These are phyloP conservation scores for Gnathochromis pfefferi DNA, from an alignment of 2,113 vertebrate genomes.

Conservation along the genomic window DNA sequence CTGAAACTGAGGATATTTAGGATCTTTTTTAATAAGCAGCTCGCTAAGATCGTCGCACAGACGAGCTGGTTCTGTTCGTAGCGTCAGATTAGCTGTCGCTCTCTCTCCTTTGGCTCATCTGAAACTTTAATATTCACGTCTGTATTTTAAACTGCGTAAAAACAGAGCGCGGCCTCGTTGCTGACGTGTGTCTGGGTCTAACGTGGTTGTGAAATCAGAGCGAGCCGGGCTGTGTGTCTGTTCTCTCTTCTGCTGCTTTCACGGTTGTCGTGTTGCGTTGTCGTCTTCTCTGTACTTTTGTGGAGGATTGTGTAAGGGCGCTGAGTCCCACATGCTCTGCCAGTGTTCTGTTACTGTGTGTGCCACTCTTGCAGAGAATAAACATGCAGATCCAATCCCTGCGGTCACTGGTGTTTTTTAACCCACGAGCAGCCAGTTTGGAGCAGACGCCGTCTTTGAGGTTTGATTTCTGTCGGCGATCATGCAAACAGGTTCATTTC, in stretches of 20 bases:
- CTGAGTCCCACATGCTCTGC: neutral
- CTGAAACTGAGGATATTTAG: neutral
- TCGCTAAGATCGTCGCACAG: neutral
- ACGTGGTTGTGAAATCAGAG: neutral
- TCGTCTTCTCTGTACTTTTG: neutral
- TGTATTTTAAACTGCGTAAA: neutral
- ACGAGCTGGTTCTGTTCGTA: neutral
- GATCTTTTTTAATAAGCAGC: neutral
- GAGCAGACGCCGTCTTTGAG: rapidly evolving
- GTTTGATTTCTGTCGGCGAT: neutral
- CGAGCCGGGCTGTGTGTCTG: neutral
- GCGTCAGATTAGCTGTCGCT: rapidly evolving
- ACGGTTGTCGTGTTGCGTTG: neutral
- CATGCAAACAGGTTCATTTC: neutral
- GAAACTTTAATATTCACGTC: neutral
- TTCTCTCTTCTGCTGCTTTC: neutral
- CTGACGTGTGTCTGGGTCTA: rapidly evolving
- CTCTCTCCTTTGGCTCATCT: neutral
- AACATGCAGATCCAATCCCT: neutral
- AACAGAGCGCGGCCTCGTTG: rapidly evolving
- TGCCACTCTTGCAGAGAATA: neutral
- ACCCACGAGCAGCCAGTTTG: neutral
- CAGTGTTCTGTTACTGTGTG: neutral
- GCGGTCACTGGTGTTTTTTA: neutral
- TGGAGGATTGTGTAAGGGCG: neutral